phyloP scores from a whole-genome alignment of 2,888 invertebrate genomes.

The Platycnemis pennipes region DNA sequence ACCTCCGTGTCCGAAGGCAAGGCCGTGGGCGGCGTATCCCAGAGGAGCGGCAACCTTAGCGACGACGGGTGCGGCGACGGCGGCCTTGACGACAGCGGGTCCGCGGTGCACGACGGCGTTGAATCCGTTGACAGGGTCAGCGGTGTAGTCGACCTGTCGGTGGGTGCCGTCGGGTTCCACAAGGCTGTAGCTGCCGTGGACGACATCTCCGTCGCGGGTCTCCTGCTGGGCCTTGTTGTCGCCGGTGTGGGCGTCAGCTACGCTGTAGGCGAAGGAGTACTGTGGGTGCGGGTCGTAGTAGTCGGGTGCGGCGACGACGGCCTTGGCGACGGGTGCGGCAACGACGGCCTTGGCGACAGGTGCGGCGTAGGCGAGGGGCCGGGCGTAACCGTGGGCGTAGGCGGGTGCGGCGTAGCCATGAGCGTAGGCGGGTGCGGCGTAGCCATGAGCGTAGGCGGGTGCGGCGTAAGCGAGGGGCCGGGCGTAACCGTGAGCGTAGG shows the following conservation, averaged over 20 bases:
- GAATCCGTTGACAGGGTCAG: slow-evolving; percentile 70
- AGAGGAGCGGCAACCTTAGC: slow-evolving; percentile 62
- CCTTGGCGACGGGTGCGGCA: slow-evolving; percentile 70
- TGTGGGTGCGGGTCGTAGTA: slow-evolving; percentile 70
- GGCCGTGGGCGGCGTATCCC: slow-evolving; percentile 40
- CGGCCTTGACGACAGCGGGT: slow-evolving; percentile 63
- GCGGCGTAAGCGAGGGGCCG: slow-evolving; percentile 56
- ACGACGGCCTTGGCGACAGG: slow-evolving; percentile 60
- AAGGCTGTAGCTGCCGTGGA: slow-evolving; percentile 64
- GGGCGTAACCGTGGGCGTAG: slow-evolving; percentile 37
- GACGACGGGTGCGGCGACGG: slow-evolving; percentile 54
- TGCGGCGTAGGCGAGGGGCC: slow-evolving; percentile 58
- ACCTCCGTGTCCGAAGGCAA: slow-evolving; percentile 15
- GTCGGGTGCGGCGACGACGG: slow-evolving; percentile 69
- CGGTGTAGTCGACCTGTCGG: slow-evolving; percentile 69
- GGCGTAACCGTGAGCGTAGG: slow-evolving; percentile 68
- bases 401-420: slow-evolving; percentile 58
- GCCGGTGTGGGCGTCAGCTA: slow-evolving; percentile 69
- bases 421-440: slow-evolving; percentile 69
- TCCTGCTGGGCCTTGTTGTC: slow-evolving; percentile 69
- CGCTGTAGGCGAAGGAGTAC: slow-evolving; percentile 69
- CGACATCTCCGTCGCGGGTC: slow-evolving; percentile 68
- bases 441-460: slow-evolving; percentile 49
- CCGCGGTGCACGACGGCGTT: slow-evolving; percentile 70
- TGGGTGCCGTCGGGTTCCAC: slow-evolving; percentile 69